These are phyloP conservation scores for Catharus bicknelli DNA, from an alignment of 2,113 vertebrate genomes.

Conservation along the genomic window DNA sequence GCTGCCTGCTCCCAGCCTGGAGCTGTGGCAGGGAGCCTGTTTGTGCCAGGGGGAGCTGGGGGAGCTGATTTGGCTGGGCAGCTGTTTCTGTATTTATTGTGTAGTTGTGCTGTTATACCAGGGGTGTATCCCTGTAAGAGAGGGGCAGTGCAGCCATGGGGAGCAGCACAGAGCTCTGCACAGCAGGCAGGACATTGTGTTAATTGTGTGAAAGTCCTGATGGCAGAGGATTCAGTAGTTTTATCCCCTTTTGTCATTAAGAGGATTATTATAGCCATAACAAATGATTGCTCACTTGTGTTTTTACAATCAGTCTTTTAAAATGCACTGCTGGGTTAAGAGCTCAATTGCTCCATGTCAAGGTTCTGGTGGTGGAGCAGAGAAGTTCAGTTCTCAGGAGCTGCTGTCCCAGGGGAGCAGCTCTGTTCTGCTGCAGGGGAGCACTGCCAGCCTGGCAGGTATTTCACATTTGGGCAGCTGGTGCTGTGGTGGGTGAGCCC, in stretches of 20 bases:
- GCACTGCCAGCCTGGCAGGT: not conserved
- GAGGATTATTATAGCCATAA: not conserved
- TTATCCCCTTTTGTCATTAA: not conserved
- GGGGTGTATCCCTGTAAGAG: fast-evolving
- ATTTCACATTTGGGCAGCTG: not conserved
- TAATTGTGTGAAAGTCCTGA: not conserved
- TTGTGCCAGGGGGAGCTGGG: not conserved
- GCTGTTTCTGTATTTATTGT: not conserved
- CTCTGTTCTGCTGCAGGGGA: not conserved
- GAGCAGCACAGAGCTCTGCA: not conserved
- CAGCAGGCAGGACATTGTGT: fast-evolving
- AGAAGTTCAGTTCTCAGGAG: not conserved
- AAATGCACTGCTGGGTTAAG: not conserved
- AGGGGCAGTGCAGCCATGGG: fast-evolving
- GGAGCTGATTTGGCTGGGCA: not conserved
- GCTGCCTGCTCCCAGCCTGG: not conserved
- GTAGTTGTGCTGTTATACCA: fast-evolving
- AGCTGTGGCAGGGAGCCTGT: not conserved
- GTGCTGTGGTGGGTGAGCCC: not conserved
- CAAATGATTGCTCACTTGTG: not conserved
- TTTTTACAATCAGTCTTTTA: not conserved
- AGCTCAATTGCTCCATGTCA: fast-evolving
- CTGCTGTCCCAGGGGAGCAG: not conserved
- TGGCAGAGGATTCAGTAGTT: not conserved
- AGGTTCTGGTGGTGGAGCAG: not conserved